A percentile compares a stretch with the other conserved stretches of the same genome.
phyloP scores from a whole-genome alignment of 2,888 invertebrate species.

The Polydesmus complanatus region DNA sequence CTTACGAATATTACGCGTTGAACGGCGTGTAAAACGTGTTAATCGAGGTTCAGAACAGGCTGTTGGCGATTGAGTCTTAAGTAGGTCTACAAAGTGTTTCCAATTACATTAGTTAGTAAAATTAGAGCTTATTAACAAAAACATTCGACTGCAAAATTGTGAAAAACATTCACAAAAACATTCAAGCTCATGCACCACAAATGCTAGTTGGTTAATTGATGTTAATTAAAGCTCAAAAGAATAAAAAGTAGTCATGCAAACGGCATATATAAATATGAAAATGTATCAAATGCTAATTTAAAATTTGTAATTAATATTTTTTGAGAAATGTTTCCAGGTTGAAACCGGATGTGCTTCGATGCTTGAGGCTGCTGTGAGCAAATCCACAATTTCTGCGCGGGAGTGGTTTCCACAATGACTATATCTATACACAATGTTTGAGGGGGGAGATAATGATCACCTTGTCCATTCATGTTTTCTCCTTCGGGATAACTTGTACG shows the following conservation, averaged over 20 bases:
- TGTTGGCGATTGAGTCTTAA: slow-evolving; percentile 17
- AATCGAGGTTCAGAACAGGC: slow-evolving; percentile 19
- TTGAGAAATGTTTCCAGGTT: background rate
- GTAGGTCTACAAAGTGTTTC: slow-evolving; percentile 16
- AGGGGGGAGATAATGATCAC: slow-evolving; percentile 4
- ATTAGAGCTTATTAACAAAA: background rate
- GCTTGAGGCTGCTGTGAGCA: background rate
- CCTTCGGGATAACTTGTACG: slow-evolving; percentile 22
- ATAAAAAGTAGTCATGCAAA: background rate
- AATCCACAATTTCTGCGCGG: background rate
- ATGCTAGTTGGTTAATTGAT: background rate
- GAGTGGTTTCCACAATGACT: background rate
- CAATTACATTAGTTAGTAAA: background rate
- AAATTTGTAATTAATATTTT: background rate
- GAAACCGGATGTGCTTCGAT: background rate
- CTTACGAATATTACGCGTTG: slow-evolving; percentile 16
- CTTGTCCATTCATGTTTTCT: slow-evolving; percentile 18
- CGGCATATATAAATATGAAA: background rate
- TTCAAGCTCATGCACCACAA: background rate
- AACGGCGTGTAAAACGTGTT: slow-evolving; percentile 17
- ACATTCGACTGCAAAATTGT: background rate
- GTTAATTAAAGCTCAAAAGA: background rate
- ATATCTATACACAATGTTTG: background rate
- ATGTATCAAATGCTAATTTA: background rate
- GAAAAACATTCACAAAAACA: background rate